Base-by-base conservation (phyloP, 1,140 invertebrate genomes). In the Psilanteris sp. region DNA sequence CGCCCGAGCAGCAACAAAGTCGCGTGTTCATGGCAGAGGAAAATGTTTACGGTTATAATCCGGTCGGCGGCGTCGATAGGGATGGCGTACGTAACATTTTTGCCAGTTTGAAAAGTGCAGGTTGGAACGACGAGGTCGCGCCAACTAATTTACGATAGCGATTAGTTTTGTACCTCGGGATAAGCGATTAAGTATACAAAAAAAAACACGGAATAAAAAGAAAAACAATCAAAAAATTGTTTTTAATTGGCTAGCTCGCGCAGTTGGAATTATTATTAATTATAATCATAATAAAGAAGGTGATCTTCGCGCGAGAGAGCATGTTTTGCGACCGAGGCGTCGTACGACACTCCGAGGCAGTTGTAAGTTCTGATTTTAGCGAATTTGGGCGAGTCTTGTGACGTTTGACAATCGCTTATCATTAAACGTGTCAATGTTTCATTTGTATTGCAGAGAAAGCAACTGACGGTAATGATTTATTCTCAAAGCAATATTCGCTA, bases 31-130 rank as follows among this genome's bases (percentile, higher is more conserved):
- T 88, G 86, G 87, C 87, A 88, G 86, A 89, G 68, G 86, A 87
- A 80, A 81, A 89, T 87, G 85, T 86, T 70, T 88, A 88, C 79
- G 87, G 87, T 78, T 89, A 87, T 74, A 86, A 83, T 83, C 84
- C 86, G 78, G 79, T 82, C 75, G 76, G 79, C 82, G 85, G 83
- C 59, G 83, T 80, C 82, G 81, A 87, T 72, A 79, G 81, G 68
- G 82, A 87, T 70, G 79, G 82, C 80, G 86, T 88, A 88, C 79
- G 86, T 87, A 87, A 72, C 48, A 62, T 74, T 80, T 81, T 84
- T 82, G 81, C 81, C 75, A 83, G 77, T 81, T 88, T 85, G 83
- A 86, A 83, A 83, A 84, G 81, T 79, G 79, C 57, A 84, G 83
- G 82, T 76, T 71, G 59, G 80, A 77, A 75, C 14, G 43, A 20